A percentile compares a stretch with the other conserved stretches of the same genome.
These are phyloP conservation scores for Gibbula magus DNA, from an alignment of 2,888 invertebrate genomes.

Conservation along the genomic window DNA sequence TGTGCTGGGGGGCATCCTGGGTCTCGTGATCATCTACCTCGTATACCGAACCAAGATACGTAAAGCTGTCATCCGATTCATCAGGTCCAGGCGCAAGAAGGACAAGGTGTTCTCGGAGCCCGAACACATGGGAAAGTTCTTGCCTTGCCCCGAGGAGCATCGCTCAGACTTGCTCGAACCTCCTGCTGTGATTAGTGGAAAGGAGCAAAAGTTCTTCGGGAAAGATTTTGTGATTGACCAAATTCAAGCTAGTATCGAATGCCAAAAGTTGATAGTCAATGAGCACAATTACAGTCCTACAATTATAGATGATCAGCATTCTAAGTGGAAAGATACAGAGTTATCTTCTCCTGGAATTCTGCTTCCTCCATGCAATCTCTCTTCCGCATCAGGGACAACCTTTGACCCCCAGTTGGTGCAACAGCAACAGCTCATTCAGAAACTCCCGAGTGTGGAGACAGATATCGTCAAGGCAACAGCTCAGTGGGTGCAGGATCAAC, in stretches of 20 bases:
- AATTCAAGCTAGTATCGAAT: conserved; percentile 2
- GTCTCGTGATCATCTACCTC: conserved; percentile 56
- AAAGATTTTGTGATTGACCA: conserved; percentile 3
- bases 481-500: conserved; percentile 57
- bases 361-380: conserved; percentile 11
- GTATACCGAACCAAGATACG: conserved; percentile 55
- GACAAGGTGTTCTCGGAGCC: neutral
- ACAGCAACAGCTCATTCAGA: neutral
- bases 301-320: neutral
- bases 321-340: neutral
- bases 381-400: neutral
- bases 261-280: conserved; percentile 1
- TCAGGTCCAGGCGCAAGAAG: neutral
- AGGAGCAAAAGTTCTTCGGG: neutral
- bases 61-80: conserved; percentile 36
- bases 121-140: neutral
- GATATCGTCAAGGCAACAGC: conserved; percentile 29
- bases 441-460: conserved; percentile 22
- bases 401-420: neutral
- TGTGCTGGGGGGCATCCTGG: conserved; percentile 58
- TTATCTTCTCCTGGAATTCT: neutral
- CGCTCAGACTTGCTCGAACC: neutral
- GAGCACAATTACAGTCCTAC: conserved; percentile 8
- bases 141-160: neutral
- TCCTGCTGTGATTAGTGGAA: neutral